Percentiles rank a stretch among this genome's conserved stretches.
Evolutionary conservation across 2,797 vertebrate genomes (phyloP).

Genomic region (Pygocentrus nattereri): DNA sequence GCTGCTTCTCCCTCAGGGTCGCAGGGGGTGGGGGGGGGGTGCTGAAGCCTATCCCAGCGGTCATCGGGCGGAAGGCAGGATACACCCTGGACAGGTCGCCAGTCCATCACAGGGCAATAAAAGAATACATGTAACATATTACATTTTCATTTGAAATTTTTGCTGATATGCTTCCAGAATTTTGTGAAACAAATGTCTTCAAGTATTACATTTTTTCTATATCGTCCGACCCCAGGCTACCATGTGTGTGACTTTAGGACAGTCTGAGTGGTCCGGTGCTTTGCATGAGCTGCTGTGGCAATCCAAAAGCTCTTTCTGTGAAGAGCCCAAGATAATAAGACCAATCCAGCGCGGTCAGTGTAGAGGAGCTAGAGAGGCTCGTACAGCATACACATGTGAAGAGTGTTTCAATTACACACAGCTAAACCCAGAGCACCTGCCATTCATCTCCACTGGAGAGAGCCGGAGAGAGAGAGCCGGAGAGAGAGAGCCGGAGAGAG

Average conservation of each 20-base stretch:
- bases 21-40: too few species aligned
- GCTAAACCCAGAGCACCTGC: slow-evolving; percentile 44
- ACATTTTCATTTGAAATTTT: too few species aligned
- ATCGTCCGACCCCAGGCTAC: neutral
- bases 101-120: too few species aligned
- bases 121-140: too few species aligned
- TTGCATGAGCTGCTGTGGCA: slow-evolving; percentile 14
- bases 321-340: slow-evolving; percentile 38
- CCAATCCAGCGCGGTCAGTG: slow-evolving; percentile 31
- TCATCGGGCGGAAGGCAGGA: too few species aligned
- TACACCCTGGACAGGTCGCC: too few species aligned
- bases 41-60: too few species aligned
- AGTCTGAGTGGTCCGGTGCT: slow-evolving; percentile 10
- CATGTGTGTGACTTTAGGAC: neutral
- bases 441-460: slow-evolving; percentile 29
- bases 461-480: neutral
- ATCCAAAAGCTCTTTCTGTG: slow-evolving; percentile 30
- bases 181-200: too few species aligned
- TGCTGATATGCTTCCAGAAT: too few species aligned
- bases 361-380: slow-evolving; percentile 23
- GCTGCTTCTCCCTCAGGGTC: too few species aligned
- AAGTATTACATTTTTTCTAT: neutral
- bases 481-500: slow-evolving; percentile 8
- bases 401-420: slow-evolving; percentile 50
- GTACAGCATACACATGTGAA: slow-evolving; percentile 33